Evolutionary conservation across 2,797 vertebrate species (phyloP).

Genomic region (Podarcis lilfordi): DNA sequence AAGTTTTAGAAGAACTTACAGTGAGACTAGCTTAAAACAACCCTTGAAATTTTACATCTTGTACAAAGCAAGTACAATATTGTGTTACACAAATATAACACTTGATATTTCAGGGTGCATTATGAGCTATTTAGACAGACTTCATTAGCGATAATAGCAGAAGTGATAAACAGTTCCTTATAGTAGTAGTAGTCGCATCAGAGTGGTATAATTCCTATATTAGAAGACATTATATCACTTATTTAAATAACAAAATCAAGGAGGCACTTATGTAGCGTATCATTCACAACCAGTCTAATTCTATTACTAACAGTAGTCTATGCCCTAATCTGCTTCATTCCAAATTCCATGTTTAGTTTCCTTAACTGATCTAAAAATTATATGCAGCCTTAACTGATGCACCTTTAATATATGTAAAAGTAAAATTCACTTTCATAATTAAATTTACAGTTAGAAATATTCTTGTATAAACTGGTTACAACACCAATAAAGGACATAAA

Average conservation of each 20-base stretch:
- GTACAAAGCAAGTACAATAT: background rate
- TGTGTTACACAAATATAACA: background rate
- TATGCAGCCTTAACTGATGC: too few species aligned
- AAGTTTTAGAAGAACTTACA: background rate
- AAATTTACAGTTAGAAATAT: conserved; percentile 19
- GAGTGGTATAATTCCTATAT: background rate
- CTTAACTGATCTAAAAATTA: background rate
- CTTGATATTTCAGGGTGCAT: background rate
- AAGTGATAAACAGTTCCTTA: background rate
- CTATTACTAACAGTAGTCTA: background rate
- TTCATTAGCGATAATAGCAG: background rate
- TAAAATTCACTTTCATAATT: background rate
- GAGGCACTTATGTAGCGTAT: background rate
- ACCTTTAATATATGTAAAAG: background rate
- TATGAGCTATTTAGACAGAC: background rate
- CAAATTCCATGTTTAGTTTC: background rate
- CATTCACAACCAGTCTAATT: background rate
- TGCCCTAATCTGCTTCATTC: background rate
- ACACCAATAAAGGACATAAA: background rate
- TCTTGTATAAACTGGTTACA: background rate
- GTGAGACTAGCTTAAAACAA: background rate
- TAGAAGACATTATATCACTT: background rate
- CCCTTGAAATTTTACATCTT: background rate
- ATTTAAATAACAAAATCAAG: background rate
- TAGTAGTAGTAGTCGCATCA: background rate